Base-by-base conservation (phyloP, 37 sponge, comb jelly and placozoan genomes). In the Aplysina aerophoba region DNA sequence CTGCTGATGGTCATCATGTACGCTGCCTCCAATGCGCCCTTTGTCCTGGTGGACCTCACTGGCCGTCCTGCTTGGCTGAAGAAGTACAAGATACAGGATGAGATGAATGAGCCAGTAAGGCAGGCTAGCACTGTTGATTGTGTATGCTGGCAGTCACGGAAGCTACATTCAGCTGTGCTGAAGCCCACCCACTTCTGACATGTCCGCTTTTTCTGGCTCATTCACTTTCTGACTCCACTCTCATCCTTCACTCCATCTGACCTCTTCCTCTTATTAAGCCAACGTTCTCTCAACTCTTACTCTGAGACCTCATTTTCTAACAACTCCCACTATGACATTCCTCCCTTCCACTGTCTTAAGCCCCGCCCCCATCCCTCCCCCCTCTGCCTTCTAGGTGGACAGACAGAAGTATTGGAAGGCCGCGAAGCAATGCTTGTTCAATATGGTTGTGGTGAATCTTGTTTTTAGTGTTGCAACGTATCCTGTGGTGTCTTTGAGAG, bases 1-100 rank as follows among this genome's bases (percentile, higher is more conserved):
- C 37, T 44, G 6, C 50, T 11, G 8, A 44, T 27, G 5, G 17
- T 72, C n/a, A 17, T 75, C 16, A 65, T 68, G 3, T 89, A 54
- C 83, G 17, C 34, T 36, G 27, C 79, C 13, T 21, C 50, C 50
- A 3, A 44, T 44, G 50, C 50, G 8, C 50, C 50, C 50, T 44
- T 44, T 44, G 50, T 44, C 8, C 50, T 8, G 6, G 3, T 44
- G 50, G 97, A 97, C 78, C 50, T 44, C 50, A 44, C 50, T 44
- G 50, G 50, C 85, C 35, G 85, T 34, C 98, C 98, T 4, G 33
- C 53, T 13, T 90, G 82, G 50, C 12, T 95, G 65, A 38, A 60
- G 56, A 86, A 87, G 85, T 95, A 95, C 88, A 98, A 94, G 90
- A 94, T 98, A 53, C 96, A 98, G 78, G 91, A 88, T 57, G 85